Evolutionary conservation across 2,888 invertebrate species (phyloP).

Genomic region (Tribolium freemani): DNA sequence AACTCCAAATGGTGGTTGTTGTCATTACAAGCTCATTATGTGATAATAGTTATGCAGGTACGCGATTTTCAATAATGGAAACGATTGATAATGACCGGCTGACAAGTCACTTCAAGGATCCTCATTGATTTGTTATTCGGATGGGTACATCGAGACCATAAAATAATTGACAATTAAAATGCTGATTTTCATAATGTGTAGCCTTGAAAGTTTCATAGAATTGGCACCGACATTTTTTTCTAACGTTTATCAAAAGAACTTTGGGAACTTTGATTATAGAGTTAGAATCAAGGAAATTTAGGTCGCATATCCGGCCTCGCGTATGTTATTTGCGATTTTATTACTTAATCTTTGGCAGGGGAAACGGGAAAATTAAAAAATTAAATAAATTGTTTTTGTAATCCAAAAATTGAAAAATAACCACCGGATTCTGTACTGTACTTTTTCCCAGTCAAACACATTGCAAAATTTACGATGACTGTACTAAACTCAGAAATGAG

Average conservation of each 20-base stretch:
- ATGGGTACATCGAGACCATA: neutral
- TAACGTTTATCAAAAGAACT: neutral
- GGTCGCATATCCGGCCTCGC: too few relatives aligned
- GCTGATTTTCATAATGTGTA: neutral
- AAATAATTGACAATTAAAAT: neutral
- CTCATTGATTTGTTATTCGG: neutral
- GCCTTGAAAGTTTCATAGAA: neutral
- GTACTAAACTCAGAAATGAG: too few relatives aligned
- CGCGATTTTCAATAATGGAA: constrained; percentile 11
- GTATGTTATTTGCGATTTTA: too few relatives aligned
- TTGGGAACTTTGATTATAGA: neutral
- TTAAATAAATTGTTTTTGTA: too few relatives aligned
- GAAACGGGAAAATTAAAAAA: too few relatives aligned
- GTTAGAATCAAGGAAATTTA: neutral
- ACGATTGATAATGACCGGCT: neutral
- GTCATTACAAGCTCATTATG: constrained; percentile 13
- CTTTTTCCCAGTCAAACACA: too few relatives aligned
- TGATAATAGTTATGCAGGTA: constrained; percentile 29
- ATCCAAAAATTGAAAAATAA: too few relatives aligned
- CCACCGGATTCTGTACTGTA: too few relatives aligned
- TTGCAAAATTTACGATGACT: too few relatives aligned
- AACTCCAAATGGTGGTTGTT: constrained; percentile 21
- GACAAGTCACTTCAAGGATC: constrained; percentile 20
- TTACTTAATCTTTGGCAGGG: too few relatives aligned
- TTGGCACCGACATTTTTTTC: neutral